Conservation (phyloP, 2,113 vertebrate species). For the Platichthys stellatus region DNA sequence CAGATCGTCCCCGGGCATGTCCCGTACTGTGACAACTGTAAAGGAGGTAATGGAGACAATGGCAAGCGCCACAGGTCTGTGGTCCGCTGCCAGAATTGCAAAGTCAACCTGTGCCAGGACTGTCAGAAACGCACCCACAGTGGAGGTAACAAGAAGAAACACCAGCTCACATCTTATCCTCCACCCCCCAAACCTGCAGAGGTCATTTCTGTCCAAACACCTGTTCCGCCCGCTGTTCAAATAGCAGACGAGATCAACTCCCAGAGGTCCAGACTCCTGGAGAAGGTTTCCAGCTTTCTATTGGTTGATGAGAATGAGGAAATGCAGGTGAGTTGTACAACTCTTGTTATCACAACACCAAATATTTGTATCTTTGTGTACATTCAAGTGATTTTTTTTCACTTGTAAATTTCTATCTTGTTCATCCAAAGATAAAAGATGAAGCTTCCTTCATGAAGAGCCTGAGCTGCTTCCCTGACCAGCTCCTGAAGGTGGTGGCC, state of each 20-base stretch:
- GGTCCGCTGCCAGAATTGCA: slow-evolving; percentile 92
- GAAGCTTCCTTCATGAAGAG: slow-evolving; percentile 92
- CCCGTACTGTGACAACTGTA: slow-evolving; percentile 90
- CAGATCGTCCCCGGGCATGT: slow-evolving; percentile 87
- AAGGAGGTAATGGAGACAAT: slow-evolving; percentile 82
- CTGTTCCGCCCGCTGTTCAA: slow-evolving; percentile 61
- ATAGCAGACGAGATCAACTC: slow-evolving; percentile 80
- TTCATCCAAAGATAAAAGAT: slow-evolving; percentile 85
- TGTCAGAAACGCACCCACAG: slow-evolving; percentile 94
- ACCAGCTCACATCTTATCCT: slow-evolving; percentile 86
- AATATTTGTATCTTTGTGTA: neutral
- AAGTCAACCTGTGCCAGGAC: slow-evolving; percentile 90
- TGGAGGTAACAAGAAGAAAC: slow-evolving; percentile 90
- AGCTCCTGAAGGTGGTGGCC: slow-evolving; percentile 97
- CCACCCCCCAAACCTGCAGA: slow-evolving; percentile 73
- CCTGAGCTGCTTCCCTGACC: slow-evolving; percentile 89
- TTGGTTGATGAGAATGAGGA: slow-evolving; percentile 97
- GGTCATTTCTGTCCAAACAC: slow-evolving; percentile 39
- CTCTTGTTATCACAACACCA: neutral
- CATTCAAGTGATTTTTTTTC: accelerated
- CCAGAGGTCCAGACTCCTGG: slow-evolving; percentile 84
- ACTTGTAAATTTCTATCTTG: neutral
- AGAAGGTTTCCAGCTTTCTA: slow-evolving; percentile 93
- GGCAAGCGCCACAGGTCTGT: slow-evolving; percentile 84
- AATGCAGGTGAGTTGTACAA: slow-evolving; percentile 88